phyloP scores from a whole-genome alignment of 2,797 vertebrate species.

The Eulemur albifrons region DNA sequence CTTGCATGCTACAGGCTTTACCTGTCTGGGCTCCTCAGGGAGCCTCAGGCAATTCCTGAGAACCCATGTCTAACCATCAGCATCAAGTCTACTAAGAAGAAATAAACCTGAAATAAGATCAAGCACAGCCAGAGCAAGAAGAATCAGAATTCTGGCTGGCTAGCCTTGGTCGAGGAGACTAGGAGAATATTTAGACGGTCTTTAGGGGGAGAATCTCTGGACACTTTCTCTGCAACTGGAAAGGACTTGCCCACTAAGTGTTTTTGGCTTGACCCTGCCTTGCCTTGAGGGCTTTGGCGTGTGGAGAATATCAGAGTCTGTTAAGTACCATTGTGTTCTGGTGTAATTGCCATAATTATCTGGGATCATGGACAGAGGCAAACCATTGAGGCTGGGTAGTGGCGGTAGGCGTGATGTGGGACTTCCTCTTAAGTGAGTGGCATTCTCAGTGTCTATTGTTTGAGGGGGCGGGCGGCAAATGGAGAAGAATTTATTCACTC shows the following conservation, averaged over 20 bases:
- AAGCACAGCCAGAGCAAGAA: neutral
- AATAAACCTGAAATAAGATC: neutral
- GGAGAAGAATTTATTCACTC: neutral
- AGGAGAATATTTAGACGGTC: neutral
- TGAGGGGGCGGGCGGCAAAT: neutral
- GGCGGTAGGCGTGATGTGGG: neutral
- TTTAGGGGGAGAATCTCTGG: neutral
- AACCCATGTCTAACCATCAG: neutral
- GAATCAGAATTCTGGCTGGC: neutral
- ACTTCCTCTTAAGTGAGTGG: neutral
- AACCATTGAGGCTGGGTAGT: neutral
- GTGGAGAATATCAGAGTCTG: neutral
- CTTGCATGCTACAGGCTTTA: constrained; percentile 30
- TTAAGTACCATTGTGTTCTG: neutral
- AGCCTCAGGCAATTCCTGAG: neutral
- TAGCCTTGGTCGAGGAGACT: neutral
- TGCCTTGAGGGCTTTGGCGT: neutral
- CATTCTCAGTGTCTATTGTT: neutral
- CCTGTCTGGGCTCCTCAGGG: constrained; percentile 38
- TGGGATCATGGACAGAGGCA: neutral
- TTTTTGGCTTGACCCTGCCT: neutral
- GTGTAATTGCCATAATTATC: neutral
- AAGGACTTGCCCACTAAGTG: neutral
- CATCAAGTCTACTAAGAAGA: neutral
- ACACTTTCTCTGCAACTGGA: neutral